Base-by-base conservation (phyloP, 2,888 invertebrate species). In the Cataglyphis cursor region DNA sequence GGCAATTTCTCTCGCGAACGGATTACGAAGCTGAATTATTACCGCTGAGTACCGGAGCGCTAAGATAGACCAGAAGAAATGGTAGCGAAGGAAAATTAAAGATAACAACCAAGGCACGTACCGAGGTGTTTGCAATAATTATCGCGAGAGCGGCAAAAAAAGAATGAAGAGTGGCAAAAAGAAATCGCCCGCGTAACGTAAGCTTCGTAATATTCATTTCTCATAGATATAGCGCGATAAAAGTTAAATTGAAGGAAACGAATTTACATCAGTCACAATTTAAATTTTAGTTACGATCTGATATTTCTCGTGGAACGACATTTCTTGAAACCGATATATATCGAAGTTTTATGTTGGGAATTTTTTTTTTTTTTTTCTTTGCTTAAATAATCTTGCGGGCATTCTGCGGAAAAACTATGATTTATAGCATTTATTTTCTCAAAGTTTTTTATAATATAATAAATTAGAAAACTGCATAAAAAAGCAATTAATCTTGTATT, bases 1-100 rank as follows among this genome's bases (percentile, higher is more conserved):
- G 21, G 57, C 78, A 44, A 70, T 70, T 70, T 78, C 70, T 78
- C 78, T 59, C 44, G 57, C n/a, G 68, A 57, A 68, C 68, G 70
- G 78, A 78, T 78, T 70, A 78, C 78, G 44, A 78, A 78, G 31
- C 31, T 78, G 31, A 78, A 70, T 70, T 78, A 80, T 80, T 70
- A 70, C 70, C 78, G 70, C 59, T 48, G 70, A 70, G 59, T n/a
- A 70, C 18, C 70, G 41, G 21, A 44, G 41, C 59, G 31, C 70
- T 61, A 61, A 59, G 59, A 80, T 70, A 80, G 44, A 80, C 78
- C 78, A 21, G 70, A 80, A 80, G 78, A 80, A 80, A 80, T 44
- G 70, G 31, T 31, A 44, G 21, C 59, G 44, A 31, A 70, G 70
- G 78, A 59, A 80, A 80, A 80, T 80, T 70, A 80, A 80, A 80